A percentile compares a stretch with the other conserved stretches of the same genome.
phyloP scores from a whole-genome alignment of 2,888 invertebrate species.

The Orgyia antiqua region DNA sequence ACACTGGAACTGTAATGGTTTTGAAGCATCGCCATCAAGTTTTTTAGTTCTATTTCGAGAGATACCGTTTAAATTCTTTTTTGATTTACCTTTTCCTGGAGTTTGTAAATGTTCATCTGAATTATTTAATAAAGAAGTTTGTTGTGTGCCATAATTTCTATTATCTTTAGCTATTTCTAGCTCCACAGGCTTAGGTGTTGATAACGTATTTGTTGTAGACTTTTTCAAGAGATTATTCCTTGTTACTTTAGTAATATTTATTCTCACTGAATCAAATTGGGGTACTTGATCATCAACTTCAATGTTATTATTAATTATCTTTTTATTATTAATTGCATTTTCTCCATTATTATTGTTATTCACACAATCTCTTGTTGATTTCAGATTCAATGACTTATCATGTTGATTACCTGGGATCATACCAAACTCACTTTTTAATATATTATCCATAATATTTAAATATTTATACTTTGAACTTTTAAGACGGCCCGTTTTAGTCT shows the following conservation, averaged over 20 bases:
- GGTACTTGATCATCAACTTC: background rate
- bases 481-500: conserved; percentile 37
- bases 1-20: conserved; percentile 59
- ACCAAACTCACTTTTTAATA: conserved; percentile 53
- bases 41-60: conserved; percentile 21
- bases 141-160: background rate
- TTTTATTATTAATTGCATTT: conserved; percentile 42
- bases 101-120: too few relatives aligned
- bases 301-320: conserved; percentile 4
- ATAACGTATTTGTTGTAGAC: conserved; percentile 12
- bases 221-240: conserved; percentile 11
- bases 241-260: conserved; percentile 1
- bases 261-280: background rate
- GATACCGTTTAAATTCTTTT: conserved; percentile 9
- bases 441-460: conserved; percentile 46
- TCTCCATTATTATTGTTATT: conserved; percentile 71
- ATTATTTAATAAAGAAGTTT: background rate
- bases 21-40: conserved; percentile 36
- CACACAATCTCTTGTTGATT: conserved; percentile 10
- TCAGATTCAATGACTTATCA: background rate
- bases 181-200: background rate
- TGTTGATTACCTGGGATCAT: conserved; percentile 6
- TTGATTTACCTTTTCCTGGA: background rate
- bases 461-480: conserved; percentile 36
- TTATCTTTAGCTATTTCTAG: background rate